Base-by-base conservation (phyloP, 2,797 vertebrate species). In the Enteromius trimaculatus region DNA sequence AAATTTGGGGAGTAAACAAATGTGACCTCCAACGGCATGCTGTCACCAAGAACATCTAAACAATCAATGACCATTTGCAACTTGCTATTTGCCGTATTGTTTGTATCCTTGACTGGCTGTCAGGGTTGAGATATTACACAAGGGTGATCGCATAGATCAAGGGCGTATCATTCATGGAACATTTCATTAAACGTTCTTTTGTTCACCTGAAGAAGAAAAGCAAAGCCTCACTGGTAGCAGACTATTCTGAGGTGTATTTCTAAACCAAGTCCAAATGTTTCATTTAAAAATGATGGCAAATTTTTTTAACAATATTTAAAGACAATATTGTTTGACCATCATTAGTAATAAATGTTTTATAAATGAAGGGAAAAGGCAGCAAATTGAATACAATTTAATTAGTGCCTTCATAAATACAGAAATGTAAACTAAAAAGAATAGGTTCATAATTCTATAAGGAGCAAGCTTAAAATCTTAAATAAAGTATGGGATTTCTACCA, bases 1-100 rank as follows among this genome's bases (percentile, higher is more conserved):
- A 94, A 95, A 95, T 96, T 94, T 95, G 93, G 93, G 93, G 86
- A 91, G 94, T 92, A 95, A 96, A 95, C 93, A 95, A 89, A 91
- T 92, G 91, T 93, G 91, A 91, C 90, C 94, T 94, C 94, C 88
- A 70, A 91, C 92, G 93, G 89, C 94, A 89, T 85, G 87, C 90
- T 92, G 93, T 93, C 93, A 94, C 91, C 93, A 90, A 86, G 90
- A 93, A 92, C 94, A 93, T 94, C 94, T 95, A 95, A 96, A 96
- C 95, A 96, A 96, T 96, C 95, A 93, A 96, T 96, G 89, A 87
- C 77, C 94, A 95, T 95, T 95, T 95, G 95, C 95, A 96, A 94
- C 89, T 95, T 96, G 95, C 91, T 95, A 96, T 96, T 96, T 96
- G 94, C 95, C 92, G 39, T 92, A 90, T 85, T 95, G 92, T 95